Base-by-base conservation (phyloP, 2,797 vertebrate genomes). In the Capromys pilorides region DNA sequence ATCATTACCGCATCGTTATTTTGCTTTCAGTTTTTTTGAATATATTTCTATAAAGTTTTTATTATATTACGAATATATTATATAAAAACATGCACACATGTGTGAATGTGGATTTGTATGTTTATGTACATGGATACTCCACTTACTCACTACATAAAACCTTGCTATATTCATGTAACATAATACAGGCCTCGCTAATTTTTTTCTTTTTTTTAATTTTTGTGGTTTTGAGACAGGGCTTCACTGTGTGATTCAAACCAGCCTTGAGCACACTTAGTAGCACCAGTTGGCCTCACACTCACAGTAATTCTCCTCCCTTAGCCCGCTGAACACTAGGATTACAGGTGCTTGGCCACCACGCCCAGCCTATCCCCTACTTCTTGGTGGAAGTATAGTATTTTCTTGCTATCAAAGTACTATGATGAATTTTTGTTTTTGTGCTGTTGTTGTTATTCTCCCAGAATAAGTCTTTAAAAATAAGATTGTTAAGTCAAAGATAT, bases 11-110 rank as follows among this genome's bases (percentile, higher is more conserved):
- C 10, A 78, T 51, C 14, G 67, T 67, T 83, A 11, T 59, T 49
- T n/a, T 69, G 28, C 6, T 61, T 14, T 80, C 81, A 86, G 10
- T 67, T 90, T 71, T 80, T 54, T 71, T 78, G 90, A 81, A 81
- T 75, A 49, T 80, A 79, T 57, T 78, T 94, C 19, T 88, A 33
- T 13, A 41, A 67, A 24, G 13, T 80, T 86, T 89, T 95, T 61
- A 7, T 81, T 73, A 69, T 54, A 57, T 66, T 77, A 36, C 67
- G 16, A 92, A 39, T 62, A 26, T 13, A 59, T 54, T 28, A 33
- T 41, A 26, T 71, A 61, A 59, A 69, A 61, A 61, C 49, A 6
- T 21, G 7, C n/a, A 33, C 10, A 54, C 7, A 59, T 3, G 6
- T 78, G 16, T 78, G 28, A 49, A 18, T 45, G 39, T 45, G 57